Evolutionary conservation across 1,140 invertebrate genomes (phyloP).

Genomic region (Drosophila obscura): DNA sequence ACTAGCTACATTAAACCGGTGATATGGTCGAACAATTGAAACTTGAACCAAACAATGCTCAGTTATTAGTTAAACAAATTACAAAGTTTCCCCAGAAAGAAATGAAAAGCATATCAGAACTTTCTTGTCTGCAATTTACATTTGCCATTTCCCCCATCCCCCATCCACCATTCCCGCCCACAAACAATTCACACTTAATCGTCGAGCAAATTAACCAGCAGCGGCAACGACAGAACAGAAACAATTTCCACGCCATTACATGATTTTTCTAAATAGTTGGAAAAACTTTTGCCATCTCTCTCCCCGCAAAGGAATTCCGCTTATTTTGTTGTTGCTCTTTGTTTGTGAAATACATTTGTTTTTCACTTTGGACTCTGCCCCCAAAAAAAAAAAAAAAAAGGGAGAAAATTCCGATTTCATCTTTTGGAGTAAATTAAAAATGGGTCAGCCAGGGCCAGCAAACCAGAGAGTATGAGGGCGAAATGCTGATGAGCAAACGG

Average conservation of each 20-base stretch:
- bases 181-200: constrained; percentile 15
- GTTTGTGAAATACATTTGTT: constrained; percentile 56
- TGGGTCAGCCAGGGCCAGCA: constrained; percentile 47
- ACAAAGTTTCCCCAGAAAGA: too few relatives aligned
- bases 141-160: not conserved
- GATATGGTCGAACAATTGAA: too few relatives aligned
- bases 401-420: constrained; percentile 70
- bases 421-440: constrained; percentile 71
- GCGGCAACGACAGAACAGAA: constrained; percentile 10
- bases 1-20: too few relatives aligned
- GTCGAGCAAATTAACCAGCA: constrained; percentile 37
- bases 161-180: too few relatives aligned
- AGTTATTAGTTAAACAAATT: too few relatives aligned
- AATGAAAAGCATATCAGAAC: not conserved
- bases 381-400: constrained; percentile 59
- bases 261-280: constrained; percentile 61
- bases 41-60: too few relatives aligned
- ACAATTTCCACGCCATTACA: constrained; percentile 48
- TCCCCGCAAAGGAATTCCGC: constrained; percentile 9
- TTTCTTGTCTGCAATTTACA: not conserved
- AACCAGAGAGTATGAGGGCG: constrained; percentile 6
- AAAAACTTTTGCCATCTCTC: constrained; percentile 44
- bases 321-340: constrained; percentile 25
- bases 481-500: constrained; percentile 33
- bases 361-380: constrained; percentile 12